phyloP scores from a whole-genome alignment of 1,140 invertebrate genomes.

The Telenomus remus region DNA sequence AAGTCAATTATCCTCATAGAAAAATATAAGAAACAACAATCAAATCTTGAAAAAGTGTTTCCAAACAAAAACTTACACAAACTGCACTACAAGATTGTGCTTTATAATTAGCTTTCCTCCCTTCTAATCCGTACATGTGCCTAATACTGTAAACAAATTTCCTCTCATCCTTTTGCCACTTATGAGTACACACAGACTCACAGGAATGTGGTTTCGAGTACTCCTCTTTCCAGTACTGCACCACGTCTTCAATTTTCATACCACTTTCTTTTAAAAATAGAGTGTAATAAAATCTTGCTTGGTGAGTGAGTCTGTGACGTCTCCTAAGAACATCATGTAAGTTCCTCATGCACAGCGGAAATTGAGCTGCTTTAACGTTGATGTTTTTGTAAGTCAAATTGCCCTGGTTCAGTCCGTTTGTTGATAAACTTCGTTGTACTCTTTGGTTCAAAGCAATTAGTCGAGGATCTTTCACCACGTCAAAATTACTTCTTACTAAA shows the following conservation, averaged over 20 bases:
- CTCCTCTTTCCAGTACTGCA: slow-evolving; percentile 81
- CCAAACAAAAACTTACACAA: slow-evolving; percentile 71
- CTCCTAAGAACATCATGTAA: slow-evolving; percentile 79
- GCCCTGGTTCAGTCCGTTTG: slow-evolving; percentile 43
- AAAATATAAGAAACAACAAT: background rate
- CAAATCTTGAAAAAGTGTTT: background rate
- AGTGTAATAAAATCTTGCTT: slow-evolving; percentile 82
- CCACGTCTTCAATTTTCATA: slow-evolving; percentile 79
- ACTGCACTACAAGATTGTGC: slow-evolving; percentile 77
- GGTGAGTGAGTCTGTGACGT: slow-evolving; percentile 84
- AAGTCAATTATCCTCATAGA: background rate
- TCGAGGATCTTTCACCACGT: slow-evolving; percentile 70
- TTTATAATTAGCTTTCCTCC: slow-evolving; percentile 78
- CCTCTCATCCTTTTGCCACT: slow-evolving; percentile 79
- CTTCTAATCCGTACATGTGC: slow-evolving; percentile 84
- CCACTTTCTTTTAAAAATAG: slow-evolving; percentile 84
- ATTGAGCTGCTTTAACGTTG: slow-evolving; percentile 76
- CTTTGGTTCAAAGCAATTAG: slow-evolving; percentile 70
- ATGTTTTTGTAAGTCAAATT: slow-evolving; percentile 72
- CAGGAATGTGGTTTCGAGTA: slow-evolving; percentile 77
- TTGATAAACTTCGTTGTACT: slow-evolving; percentile 61
- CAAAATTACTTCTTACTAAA: slow-evolving; percentile 37
- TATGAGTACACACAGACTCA: slow-evolving; percentile 77
- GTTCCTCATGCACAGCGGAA: slow-evolving; percentile 86
- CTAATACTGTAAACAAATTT: slow-evolving; percentile 83